phyloP scores from a whole-genome alignment of 2,113 vertebrate species.

The Corythornis vintsioides region DNA sequence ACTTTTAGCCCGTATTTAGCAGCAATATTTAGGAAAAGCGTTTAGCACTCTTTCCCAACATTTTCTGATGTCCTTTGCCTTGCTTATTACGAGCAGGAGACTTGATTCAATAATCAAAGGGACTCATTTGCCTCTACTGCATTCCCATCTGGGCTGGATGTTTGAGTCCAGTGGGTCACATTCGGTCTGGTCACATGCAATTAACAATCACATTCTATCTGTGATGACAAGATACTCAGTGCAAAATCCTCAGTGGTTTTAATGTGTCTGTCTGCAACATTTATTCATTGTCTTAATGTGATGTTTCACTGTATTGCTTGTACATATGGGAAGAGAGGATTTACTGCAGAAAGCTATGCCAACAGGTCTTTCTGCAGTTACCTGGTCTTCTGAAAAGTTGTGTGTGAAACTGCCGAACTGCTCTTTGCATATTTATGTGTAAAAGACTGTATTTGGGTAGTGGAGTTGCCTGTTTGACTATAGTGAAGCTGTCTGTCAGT shows the following conservation, averaged over 20 bases:
- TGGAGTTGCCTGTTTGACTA: not conserved
- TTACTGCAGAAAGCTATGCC: not conserved
- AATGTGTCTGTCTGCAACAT: not conserved
- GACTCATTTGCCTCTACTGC: not conserved
- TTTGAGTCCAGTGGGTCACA: not conserved
- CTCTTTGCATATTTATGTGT: not conserved
- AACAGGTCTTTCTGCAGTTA: not conserved
- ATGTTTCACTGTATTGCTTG: not conserved
- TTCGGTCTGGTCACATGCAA: not conserved
- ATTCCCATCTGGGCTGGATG: not conserved
- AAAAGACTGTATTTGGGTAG: not conserved
- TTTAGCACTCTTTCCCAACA: not conserved
- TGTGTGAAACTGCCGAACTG: not conserved
- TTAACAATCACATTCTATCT: not conserved
- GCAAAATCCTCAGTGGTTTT: not conserved
- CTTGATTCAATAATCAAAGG: not conserved
- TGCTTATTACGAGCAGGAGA: not conserved
- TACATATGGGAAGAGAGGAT: not conserved
- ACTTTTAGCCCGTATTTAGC: not conserved
- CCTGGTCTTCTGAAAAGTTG: not conserved
- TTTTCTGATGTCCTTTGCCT: not conserved
- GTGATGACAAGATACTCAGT: not conserved
- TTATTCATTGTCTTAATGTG: not conserved
- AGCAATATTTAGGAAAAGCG: not conserved
- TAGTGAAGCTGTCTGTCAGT: not conserved